Conservation (phyloP, 2,113 vertebrate genomes). For the Macquaria australasica region DNA sequence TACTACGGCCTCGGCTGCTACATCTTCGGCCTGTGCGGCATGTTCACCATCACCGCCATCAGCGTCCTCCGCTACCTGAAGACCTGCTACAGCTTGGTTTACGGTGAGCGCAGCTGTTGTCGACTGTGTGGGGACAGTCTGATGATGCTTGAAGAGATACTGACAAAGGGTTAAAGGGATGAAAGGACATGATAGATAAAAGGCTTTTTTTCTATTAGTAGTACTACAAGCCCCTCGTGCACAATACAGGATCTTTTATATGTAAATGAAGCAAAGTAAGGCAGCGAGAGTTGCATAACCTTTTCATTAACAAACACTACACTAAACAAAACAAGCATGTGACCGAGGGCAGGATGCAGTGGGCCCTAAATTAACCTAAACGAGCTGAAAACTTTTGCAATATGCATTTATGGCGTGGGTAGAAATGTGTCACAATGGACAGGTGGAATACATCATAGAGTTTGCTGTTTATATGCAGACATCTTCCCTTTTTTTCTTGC, state of each 20-base stretch:
- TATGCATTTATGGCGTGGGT: no score
- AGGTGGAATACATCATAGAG: no score
- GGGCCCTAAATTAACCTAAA: no score
- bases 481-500: background rate
- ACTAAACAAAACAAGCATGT: no score
- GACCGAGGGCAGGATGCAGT: no score
- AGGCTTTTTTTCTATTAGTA: background rate
- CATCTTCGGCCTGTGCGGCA: slow-evolving; percentile 79
- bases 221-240: background rate
- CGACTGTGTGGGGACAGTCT: background rate
- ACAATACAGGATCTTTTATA: no score
- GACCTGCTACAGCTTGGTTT: slow-evolving; percentile 70
- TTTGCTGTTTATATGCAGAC: no score
- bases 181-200: background rate
- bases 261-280: background rate
- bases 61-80: slow-evolving; percentile 79
- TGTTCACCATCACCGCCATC: slow-evolving; percentile 81
- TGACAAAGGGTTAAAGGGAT: background rate
- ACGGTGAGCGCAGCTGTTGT: slow-evolving; percentile 50
- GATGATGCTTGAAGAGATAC: background rate
- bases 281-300: background rate
- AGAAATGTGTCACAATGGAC: no score
- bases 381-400: no score
- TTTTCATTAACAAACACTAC: no score
- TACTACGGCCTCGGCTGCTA: slow-evolving; percentile 82